phyloP scores from a whole-genome alignment of 2,113 vertebrate species.

The Lucifuga dentata region DNA sequence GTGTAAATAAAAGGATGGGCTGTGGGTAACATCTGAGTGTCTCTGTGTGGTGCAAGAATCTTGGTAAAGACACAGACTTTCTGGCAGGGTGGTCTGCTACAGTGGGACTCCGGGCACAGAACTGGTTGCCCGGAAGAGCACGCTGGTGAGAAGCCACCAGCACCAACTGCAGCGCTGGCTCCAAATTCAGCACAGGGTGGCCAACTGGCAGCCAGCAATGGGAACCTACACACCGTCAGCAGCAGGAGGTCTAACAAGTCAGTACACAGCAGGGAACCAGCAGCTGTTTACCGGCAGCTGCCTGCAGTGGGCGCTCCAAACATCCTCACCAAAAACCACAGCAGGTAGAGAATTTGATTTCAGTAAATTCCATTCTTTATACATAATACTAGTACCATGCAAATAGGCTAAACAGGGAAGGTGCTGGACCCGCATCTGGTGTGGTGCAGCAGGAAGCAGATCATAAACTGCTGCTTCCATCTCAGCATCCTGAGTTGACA shows the following conservation, averaged over 20 bases:
- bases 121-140: too few relatives aligned
- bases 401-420: constrained; percentile 9
- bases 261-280: background rate
- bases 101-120: too few relatives aligned
- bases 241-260: background rate
- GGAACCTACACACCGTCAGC: constrained; percentile 9
- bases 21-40: too few relatives aligned
- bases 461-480: constrained; percentile 87
- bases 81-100: too few relatives aligned
- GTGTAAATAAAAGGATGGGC: too few relatives aligned
- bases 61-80: too few relatives aligned
- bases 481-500: constrained; percentile 66
- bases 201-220: background rate
- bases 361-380: constrained; percentile 10
- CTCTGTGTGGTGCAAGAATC: too few relatives aligned
- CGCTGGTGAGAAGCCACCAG: background rate
- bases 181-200: constrained; percentile 1
- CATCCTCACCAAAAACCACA: background rate
- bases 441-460: constrained; percentile 73
- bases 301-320: background rate
- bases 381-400: constrained; percentile 5
- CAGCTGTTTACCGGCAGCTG: background rate
- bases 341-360: constrained; percentile 4
- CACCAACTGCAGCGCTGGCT: background rate
- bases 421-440: constrained; percentile 57